Evolutionary conservation across 2,113 vertebrate species (phyloP).

Genomic region (Aspidoscelis tigris): DNA sequence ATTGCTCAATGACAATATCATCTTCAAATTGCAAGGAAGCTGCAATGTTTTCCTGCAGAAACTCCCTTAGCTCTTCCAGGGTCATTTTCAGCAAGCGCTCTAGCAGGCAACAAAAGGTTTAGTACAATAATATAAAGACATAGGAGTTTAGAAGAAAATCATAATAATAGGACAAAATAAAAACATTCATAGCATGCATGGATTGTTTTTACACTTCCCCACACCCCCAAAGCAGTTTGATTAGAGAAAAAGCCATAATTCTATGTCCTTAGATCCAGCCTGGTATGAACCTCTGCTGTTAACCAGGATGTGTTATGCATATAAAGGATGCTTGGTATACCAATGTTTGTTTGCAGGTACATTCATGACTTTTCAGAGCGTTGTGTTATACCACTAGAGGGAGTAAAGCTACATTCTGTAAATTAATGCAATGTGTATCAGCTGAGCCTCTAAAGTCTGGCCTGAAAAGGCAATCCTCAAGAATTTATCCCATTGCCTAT

Average conservation of each 20-base stretch:
- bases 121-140: not conserved
- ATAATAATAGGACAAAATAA: not conserved
- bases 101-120: conserved; percentile 44
- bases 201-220: not conserved
- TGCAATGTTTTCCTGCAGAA: conserved; percentile 83
- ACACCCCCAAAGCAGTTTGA: too few relatives aligned
- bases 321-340: not conserved
- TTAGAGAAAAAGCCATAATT: not conserved
- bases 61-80: conserved; percentile 86
- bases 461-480: not conserved
- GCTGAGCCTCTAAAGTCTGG: not conserved
- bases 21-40: conserved; percentile 80
- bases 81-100: conserved; percentile 83
- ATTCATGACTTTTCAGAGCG: conserved; percentile 15
- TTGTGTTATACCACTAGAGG: conserved; percentile 63
- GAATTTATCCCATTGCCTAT: not conserved
- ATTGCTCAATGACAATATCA: conserved; percentile 80
- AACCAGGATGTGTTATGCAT: not conserved
- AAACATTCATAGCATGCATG: not conserved
- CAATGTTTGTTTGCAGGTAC: not conserved
- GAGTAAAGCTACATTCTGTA: conserved; percentile 53
- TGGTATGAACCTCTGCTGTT: not conserved
- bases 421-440: not conserved
- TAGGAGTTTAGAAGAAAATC: not conserved
- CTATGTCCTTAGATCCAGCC: not conserved